Evolutionary conservation across 2,797 vertebrate genomes (phyloP).

Genomic region (Lophius americanus): DNA sequence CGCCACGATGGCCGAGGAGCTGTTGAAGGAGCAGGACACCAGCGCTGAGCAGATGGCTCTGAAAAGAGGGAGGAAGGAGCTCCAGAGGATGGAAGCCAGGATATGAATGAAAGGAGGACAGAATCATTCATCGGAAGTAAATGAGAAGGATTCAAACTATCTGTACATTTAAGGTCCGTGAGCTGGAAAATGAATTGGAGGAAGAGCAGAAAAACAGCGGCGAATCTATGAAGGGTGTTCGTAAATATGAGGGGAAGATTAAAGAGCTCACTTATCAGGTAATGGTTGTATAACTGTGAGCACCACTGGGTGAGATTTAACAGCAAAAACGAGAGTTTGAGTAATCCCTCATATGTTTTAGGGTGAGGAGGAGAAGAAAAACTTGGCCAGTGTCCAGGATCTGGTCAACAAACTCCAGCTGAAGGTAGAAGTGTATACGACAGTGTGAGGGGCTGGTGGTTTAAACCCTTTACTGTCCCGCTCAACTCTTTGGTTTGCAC

Average conservation of each 20-base stretch:
- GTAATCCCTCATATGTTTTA: too few species aligned
- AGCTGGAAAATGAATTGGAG: constrained; percentile 87
- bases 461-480: too few species aligned
- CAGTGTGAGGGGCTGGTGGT: too few species aligned
- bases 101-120: constrained; percentile 50
- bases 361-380: too few species aligned
- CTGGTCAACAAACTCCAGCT: too few species aligned
- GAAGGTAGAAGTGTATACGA: too few species aligned
- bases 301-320: too few species aligned
- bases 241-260: constrained; percentile 86
- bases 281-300: background rate
- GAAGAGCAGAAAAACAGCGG: constrained; percentile 83
- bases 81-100: constrained; percentile 88
- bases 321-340: too few species aligned
- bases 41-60: constrained; percentile 89
- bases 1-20: constrained; percentile 93
- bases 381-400: too few species aligned
- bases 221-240: constrained; percentile 85
- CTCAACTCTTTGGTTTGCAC: too few species aligned
- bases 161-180: constrained; percentile 79
- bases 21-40: constrained; percentile 94
- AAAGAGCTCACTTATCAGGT: constrained; percentile 90
- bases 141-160: background rate
- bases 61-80: constrained; percentile 91
- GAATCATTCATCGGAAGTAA: too few species aligned